These are phyloP conservation scores for Mastigias papua DNA, from an alignment of 30 jellyfish, hydroid and myxozoan species.

Conservation along the genomic window DNA sequence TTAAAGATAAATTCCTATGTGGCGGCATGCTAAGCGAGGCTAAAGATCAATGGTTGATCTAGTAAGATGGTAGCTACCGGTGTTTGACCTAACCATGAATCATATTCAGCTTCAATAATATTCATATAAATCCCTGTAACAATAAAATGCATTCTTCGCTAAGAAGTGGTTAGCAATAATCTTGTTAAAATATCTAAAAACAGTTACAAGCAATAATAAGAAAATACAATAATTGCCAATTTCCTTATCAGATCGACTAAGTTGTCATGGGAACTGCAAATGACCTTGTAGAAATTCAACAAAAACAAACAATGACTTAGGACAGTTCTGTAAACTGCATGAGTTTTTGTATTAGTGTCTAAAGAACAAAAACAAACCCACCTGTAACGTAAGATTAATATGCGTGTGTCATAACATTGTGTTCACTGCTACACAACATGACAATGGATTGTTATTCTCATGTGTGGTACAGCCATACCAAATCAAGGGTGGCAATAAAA, in stretches of 20 bases:
- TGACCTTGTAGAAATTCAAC: neutral
- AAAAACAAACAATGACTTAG: conserved; percentile 6
- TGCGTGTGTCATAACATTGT: neutral
- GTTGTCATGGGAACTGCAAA: conserved; percentile 20
- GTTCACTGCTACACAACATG: neutral
- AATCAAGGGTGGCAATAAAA: neutral
- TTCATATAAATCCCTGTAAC: neutral
- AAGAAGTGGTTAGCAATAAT: conserved; percentile 18
- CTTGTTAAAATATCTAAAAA: conserved; percentile 4
- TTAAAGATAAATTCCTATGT: neutral
- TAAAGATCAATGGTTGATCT: conserved; percentile 2
- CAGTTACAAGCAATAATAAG: conserved; percentile 33
- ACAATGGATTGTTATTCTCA: neutral
- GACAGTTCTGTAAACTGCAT: neutral
- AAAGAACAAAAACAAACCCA: conserved; percentile 13
- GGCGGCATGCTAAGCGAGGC: neutral
- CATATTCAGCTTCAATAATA: neutral
- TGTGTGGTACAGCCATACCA: neutral
- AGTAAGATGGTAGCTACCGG: neutral
- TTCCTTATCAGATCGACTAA: conserved; percentile 25
- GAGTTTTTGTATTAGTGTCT: neutral
- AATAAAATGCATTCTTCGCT: neutral
- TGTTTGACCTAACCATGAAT: neutral
- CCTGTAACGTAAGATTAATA: conserved; percentile 13
- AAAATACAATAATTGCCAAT: conserved; percentile 45